These are phyloP conservation scores for Lithophane socia DNA, from an alignment of 2,888 invertebrate genomes.

Conservation along the genomic window DNA sequence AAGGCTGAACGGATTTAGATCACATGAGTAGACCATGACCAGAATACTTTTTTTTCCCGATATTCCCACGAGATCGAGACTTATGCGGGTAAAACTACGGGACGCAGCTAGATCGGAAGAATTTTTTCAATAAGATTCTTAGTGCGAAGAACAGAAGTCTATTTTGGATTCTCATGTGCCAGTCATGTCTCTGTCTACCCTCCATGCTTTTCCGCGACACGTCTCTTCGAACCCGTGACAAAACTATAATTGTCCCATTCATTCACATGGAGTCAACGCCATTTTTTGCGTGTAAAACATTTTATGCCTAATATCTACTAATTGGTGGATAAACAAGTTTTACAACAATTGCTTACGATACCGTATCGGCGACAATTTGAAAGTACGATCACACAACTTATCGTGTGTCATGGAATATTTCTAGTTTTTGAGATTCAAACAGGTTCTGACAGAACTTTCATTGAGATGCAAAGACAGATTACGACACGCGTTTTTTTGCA, in stretches of 20 bases:
- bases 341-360: constrained; percentile 59
- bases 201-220: background rate
- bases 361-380: constrained; percentile 68
- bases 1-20: background rate
- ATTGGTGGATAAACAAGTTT: constrained; percentile 61
- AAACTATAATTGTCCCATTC: constrained; percentile 39
- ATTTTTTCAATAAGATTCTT: too few relatives aligned
- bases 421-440: constrained; percentile 41
- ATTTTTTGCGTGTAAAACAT: constrained; percentile 58
- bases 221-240: constrained; percentile 19
- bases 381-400: constrained; percentile 59
- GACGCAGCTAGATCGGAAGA: too few relatives aligned
- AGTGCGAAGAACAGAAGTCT: background rate
- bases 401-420: constrained; percentile 66
- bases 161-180: constrained; percentile 3
- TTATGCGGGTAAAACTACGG: background rate
- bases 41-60: too few relatives aligned
- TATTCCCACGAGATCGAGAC: background rate
- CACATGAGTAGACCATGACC: background rate
- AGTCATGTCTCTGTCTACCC: background rate
- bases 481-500: constrained; percentile 16
- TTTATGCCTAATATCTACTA: constrained; percentile 54
- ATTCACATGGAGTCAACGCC: constrained; percentile 48
- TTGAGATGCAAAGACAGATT: constrained; percentile 12
- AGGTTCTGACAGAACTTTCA: constrained; percentile 58